These are phyloP conservation scores for Rallus limicola DNA, from an alignment of 2,113 vertebrate genomes.

Conservation along the genomic window DNA sequence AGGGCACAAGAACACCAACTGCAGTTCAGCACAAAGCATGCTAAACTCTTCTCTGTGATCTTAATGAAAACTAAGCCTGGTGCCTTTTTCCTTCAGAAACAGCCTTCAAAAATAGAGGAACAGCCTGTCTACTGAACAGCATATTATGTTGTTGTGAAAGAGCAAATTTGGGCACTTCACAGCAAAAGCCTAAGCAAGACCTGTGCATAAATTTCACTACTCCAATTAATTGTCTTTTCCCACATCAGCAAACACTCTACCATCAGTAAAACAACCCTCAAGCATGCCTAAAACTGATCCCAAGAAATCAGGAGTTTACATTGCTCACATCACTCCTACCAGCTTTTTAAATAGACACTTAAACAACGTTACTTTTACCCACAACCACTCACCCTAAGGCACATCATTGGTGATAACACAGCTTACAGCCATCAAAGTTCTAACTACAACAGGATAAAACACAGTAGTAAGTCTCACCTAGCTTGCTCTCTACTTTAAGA, in stretches of 20 bases:
- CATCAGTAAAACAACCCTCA: background rate
- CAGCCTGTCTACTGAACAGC: background rate
- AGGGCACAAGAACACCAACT: background rate
- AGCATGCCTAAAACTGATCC: background rate
- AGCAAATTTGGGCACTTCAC: too few species aligned
- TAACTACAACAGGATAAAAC: background rate
- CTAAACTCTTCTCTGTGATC: background rate
- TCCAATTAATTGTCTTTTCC: background rate
- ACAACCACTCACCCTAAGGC: background rate
- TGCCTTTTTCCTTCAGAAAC: background rate
- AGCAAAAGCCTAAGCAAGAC: background rate
- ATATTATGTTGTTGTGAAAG: background rate
- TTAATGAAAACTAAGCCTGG: background rate
- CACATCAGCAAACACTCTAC: background rate
- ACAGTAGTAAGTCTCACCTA: fast-evolving
- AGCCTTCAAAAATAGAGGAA: background rate
- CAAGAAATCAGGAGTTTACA: background rate
- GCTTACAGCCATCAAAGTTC: background rate
- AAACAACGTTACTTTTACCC: background rate
- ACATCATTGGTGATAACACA: background rate
- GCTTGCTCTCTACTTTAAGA: background rate
- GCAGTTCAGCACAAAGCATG: background rate
- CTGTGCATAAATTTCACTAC: background rate
- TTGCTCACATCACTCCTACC: background rate
- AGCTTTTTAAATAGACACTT: background rate